These are phyloP conservation scores for Anguilla marmorata DNA, from an alignment of 2,797 vertebrate species.

Conservation along the genomic window DNA sequence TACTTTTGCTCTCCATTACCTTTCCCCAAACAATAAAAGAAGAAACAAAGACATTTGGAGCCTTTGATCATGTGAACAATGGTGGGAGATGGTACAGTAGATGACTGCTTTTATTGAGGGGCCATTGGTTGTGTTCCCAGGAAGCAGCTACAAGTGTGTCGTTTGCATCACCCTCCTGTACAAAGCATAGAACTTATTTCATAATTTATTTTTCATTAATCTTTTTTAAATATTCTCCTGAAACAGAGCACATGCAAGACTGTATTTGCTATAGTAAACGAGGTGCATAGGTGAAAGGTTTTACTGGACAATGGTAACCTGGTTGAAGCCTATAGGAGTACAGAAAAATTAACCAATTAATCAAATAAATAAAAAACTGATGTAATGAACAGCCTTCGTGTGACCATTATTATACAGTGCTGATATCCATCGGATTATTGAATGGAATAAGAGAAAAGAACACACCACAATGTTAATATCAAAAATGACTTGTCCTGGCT, in stretches of 20 bases:
- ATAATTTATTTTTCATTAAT: background rate
- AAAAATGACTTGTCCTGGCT: conserved; percentile 8
- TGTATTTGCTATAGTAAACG: background rate
- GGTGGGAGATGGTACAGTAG: background rate
- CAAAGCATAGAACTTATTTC: background rate
- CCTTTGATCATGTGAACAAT: background rate
- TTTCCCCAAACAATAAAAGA: background rate
- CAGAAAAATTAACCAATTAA: background rate
- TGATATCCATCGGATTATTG: background rate
- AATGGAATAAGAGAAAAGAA: background rate
- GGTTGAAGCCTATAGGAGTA: background rate
- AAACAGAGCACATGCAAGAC: background rate
- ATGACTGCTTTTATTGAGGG: background rate
- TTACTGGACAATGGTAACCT: background rate
- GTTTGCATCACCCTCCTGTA: background rate
- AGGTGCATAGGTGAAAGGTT: background rate
- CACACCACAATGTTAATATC: background rate
- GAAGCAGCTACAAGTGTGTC: background rate
- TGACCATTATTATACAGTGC: conserved; percentile 12
- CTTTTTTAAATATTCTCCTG: background rate
- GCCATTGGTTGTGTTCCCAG: background rate
- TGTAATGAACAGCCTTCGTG: background rate
- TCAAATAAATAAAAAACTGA: background rate
- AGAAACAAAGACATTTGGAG: background rate
- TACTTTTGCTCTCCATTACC: background rate